Percentiles rank a stretch among this genome's conserved stretches.
phyloP scores from a whole-genome alignment of 2,113 vertebrate species.

The Phrynosoma blainvillii region DNA sequence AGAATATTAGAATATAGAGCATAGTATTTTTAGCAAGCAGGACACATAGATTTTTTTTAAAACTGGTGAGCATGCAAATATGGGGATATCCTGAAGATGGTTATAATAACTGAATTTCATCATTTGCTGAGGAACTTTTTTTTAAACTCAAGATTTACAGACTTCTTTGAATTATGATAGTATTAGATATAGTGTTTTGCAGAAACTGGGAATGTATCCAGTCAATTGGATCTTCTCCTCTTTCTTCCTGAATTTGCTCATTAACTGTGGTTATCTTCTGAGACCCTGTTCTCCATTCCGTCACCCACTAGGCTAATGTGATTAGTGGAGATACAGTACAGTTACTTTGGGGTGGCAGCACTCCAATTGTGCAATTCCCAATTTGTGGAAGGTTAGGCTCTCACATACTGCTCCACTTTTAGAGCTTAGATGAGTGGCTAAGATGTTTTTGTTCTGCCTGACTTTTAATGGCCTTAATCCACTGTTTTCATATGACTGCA shows the following conservation, averaged over 20 bases:
- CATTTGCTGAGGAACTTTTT: background rate
- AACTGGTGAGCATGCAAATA: background rate
- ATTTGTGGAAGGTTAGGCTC: background rate
- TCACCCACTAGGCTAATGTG: background rate
- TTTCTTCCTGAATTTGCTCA: background rate
- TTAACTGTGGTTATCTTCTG: background rate
- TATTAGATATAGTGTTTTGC: background rate
- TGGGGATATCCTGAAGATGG: background rate
- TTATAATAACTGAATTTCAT: background rate
- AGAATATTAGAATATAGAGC: background rate
- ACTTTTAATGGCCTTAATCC: too few species aligned
- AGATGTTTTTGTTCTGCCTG: background rate
- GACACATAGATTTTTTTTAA: background rate
- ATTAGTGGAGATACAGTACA: background rate
- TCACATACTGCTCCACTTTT: background rate
- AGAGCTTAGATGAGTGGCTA: background rate
- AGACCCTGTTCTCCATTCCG: background rate
- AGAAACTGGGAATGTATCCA: background rate
- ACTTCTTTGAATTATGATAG: background rate
- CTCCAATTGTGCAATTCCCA: background rate
- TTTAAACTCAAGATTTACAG: background rate
- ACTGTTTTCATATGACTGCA: too few species aligned
- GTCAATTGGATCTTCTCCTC: background rate
- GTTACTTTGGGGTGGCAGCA: background rate
- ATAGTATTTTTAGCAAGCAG: background rate